Evolutionary conservation across 2,797 vertebrate species (phyloP).

Genomic region (Pteropus rufus): DNA sequence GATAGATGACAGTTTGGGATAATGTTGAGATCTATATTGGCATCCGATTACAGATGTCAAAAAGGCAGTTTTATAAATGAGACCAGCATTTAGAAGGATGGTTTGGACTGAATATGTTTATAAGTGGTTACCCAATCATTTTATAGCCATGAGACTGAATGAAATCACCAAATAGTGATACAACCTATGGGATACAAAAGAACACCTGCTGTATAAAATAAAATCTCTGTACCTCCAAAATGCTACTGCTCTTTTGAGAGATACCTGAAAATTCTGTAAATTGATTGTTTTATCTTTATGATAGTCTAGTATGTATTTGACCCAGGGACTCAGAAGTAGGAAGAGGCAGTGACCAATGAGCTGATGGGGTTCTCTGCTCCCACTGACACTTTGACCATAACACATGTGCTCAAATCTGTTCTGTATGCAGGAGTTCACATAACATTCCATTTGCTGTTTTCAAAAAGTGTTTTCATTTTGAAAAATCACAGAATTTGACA

Average conservation of each 20-base stretch:
- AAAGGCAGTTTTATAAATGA: neutral
- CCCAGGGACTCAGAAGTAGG: neutral
- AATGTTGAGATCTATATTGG: neutral
- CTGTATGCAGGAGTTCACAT: neutral
- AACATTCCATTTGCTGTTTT: neutral
- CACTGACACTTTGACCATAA: neutral
- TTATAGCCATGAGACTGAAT: neutral
- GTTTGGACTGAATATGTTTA: neutral
- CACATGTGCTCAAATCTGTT: neutral
- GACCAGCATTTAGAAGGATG: neutral
- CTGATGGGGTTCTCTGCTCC: neutral
- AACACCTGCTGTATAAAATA: neutral
- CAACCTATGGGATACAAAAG: neutral
- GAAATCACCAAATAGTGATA: neutral
- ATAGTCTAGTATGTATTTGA: neutral
- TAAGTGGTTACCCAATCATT: neutral
- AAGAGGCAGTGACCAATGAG: neutral
- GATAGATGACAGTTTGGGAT: neutral
- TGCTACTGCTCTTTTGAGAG: neutral
- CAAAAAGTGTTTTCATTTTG: neutral
- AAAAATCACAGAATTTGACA: neutral
- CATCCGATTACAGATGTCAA: neutral
- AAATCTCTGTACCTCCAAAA: neutral
- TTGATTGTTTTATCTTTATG: neutral
- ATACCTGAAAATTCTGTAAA: neutral